These are phyloP conservation scores for Sardinella longiceps DNA, from an alignment of 2,797 vertebrate species.

Conservation along the genomic window DNA sequence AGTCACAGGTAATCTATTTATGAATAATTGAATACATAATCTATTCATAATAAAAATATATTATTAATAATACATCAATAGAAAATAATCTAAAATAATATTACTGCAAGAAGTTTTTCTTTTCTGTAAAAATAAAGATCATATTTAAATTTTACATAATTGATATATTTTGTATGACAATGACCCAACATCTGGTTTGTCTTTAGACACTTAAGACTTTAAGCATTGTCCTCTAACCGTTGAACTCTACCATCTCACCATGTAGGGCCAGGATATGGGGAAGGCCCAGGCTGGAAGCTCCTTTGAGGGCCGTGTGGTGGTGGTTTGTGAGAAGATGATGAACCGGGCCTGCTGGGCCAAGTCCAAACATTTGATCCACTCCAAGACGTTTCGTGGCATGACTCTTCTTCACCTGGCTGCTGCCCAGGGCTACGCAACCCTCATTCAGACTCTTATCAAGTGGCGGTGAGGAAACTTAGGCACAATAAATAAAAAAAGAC, in stretches of 20 bases:
- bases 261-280: conserved; percentile 64
- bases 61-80: no score
- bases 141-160: neutral
- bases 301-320: conserved; percentile 95
- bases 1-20: conserved; percentile 10
- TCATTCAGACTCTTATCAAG: conserved; percentile 97
- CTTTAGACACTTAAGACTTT: no score
- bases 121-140: neutral
- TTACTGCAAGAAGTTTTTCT: no score
- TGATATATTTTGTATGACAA: neutral
- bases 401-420: conserved; percentile 92
- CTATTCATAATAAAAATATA: no score
- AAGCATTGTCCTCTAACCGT: neutral
- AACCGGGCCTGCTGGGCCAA: conserved; percentile 95
- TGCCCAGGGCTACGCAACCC: conserved; percentile 93
- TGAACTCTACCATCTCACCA: conserved; percentile 36
- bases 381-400: conserved; percentile 97
- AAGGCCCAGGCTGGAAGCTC: conserved; percentile 78
- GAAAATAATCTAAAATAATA: no score
- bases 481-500: neutral
- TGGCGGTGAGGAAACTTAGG: conserved; percentile 85
- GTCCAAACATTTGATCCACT: conserved; percentile 95
- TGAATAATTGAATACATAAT: neutral
- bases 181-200: neutral
- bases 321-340: conserved; percentile 99